Evolutionary conservation across 1,140 invertebrate genomes (phyloP), one percentile per base, ranked within the genome.

Genomic region (Diuraphis noxia): DNA sequence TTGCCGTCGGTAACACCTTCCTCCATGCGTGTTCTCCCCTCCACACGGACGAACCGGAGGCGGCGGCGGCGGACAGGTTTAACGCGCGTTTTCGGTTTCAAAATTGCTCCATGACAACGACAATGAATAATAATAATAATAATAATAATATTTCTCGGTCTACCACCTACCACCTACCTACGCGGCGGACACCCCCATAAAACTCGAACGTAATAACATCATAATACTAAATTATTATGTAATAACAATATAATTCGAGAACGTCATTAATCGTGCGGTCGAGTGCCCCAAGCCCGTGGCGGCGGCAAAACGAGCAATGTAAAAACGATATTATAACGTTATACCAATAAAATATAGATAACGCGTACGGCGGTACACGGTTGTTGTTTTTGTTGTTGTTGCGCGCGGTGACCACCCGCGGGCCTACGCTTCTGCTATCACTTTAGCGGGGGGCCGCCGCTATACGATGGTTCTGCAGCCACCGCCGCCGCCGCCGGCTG

Each of bases 321-420:
- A 0, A 49, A n/a, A 85, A 43, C 41, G 40, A 23, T 77, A 21
- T 81, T 38, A 81, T 41, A 43, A 43, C 13, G 41, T 8, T 38
- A 41, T 41, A 38, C 38, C n/a, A 34, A 56, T 56, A 88, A 21
- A 49, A 23, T 46, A 87, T 56, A 88, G 86, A 88, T 88, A 63
- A 88, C 36, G 52, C 23, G 49, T 25, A 34, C 6, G 10, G 82
- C 40, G 10, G 34, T 43, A 40, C n/a, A n/a, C 85, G 34, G 46
- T 56, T 88, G 46, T 87, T 88, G 38, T 88, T 88, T 30, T 88
- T 88, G 52, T 88, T 88, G 86, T 88, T 88, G 52, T 40, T 63
- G 36, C 49, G 85, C 40, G 40, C 43, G 34, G 43, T 86, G 40
- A 52, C 43, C 36, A 63, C 86, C 86, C 86, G 49, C 49, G 36